These are phyloP conservation scores for Pterostichus madidus DNA, from an alignment of 2,888 invertebrate species.

Conservation along the genomic window DNA sequence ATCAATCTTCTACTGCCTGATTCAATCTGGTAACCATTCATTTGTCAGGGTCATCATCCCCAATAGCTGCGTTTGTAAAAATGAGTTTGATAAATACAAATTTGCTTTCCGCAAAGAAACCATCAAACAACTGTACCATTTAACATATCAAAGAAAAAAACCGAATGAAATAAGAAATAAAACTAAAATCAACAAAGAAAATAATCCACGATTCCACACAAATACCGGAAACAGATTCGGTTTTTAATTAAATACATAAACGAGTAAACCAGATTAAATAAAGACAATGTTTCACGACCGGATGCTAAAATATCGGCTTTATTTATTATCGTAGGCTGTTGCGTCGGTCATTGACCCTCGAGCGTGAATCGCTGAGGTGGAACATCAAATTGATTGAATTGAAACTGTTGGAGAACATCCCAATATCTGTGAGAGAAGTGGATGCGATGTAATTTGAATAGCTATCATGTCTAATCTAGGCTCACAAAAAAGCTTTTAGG, in stretches of 20 bases:
- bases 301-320: background rate
- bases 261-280: background rate
- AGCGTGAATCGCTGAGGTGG: background rate
- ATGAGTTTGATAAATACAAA: no score
- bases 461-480: background rate
- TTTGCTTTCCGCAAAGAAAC: no score
- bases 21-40: no score
- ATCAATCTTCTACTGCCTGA: no score
- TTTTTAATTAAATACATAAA: background rate
- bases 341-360: conserved; percentile 33
- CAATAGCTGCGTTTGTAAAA: no score
- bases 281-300: background rate
- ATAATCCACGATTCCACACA: background rate
- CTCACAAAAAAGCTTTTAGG: conserved; percentile 21
- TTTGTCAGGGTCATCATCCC: no score
- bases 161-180: background rate
- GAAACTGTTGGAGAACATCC: conserved; percentile 10
- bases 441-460: conserved; percentile 15
- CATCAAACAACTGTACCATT: no score
- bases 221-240: background rate
- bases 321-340: background rate
- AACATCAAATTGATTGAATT: conserved; percentile 46
- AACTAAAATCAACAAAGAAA: background rate
- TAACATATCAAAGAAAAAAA: no score
- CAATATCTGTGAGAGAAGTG: background rate